A percentile compares a stretch with the other conserved stretches of the same genome.
phyloP scores from a whole-genome alignment of 2,888 invertebrate genomes.

The Philonicus albiceps region DNA sequence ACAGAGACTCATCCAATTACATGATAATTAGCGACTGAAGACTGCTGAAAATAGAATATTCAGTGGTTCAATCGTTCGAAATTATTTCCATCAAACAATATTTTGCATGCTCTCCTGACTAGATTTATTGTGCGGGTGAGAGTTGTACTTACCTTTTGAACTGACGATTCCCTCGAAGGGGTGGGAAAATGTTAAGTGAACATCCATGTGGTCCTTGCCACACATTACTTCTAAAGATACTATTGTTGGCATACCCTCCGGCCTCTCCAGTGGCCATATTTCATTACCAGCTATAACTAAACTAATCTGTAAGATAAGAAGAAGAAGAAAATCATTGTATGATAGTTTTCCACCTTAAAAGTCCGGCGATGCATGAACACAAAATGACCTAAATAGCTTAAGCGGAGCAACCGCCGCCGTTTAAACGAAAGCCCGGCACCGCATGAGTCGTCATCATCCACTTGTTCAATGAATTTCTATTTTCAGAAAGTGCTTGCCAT shows the following conservation, averaged over 20 bases:
- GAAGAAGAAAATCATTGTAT: constrained; percentile 9
- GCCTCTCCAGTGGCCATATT: constrained; percentile 88
- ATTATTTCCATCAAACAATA: neutral
- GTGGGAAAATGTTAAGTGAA: constrained; percentile 88
- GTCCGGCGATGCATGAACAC: neutral
- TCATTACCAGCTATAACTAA: constrained; percentile 71
- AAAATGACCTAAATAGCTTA: neutral
- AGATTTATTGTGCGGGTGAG: neutral
- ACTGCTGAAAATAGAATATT: too few species aligned
- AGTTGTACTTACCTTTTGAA: constrained; percentile 72
- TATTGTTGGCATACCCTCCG: constrained; percentile 89
- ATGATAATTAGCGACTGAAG: too few species aligned
- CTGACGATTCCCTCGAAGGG: constrained; percentile 94
- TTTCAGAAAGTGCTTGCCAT: neutral
- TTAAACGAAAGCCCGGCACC: neutral
- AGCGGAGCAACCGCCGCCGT: neutral
- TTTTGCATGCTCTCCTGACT: neutral
- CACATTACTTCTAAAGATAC: constrained; percentile 94
- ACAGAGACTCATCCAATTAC: too few species aligned
- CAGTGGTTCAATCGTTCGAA: too few species aligned
- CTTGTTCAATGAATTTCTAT: neutral
- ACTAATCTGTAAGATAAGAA: constrained; percentile 61
- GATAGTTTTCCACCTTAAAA: neutral
- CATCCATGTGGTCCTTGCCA: constrained; percentile 95
- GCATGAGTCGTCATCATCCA: neutral